Evolutionary conservation across 2,797 vertebrate genomes (phyloP), one percentile per base, ranked within the genome.

Genomic region (Neopelma chrysocephalum): DNA sequence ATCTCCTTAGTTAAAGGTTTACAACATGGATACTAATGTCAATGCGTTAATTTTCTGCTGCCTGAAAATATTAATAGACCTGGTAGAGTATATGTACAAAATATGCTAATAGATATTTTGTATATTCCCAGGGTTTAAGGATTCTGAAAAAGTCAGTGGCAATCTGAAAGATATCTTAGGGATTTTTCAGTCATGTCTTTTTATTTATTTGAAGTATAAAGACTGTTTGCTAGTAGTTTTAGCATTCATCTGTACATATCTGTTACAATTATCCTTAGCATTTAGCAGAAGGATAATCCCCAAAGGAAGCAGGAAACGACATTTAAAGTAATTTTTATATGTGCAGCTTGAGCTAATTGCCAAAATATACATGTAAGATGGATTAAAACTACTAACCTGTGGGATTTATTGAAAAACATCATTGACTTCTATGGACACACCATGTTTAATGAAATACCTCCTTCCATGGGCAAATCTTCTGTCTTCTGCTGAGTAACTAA

Each of bases 281-380:
- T 93, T 96, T 76, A 92, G 38, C 53, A 64, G 78, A 82, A 82
- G 70, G 57, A 72, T 80, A 92, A 90, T 92, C 66, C 62, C 71
- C 60, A 38, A 77, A 88, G 61, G 71, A 90, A 95, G 25, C 72
- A 54, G 66, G 86, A 96, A 94, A 45, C 1, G 0, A 84, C 72
- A 84, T 72, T 95, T 70, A 76, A 76, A 87, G 62, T 91, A 60
- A 65, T 94, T 93, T 92, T 96, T 62, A 71, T 40, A 38, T 45
- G 50, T 75, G 68, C 54, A 50, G 18, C 72, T 94, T 90, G 50
- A 95, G 87, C 87, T 94, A 92, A 87, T 95, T 95, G 60, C 71
- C 64, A 79, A 96, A 95, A 90, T 72, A 81, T 12, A 50, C 87
- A 81, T 87, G 84, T 75, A 60, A 84, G 61, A 65, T 70, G 64